Evolutionary conservation across 2,113 vertebrate genomes (phyloP).

Genomic region (Trogon surrucura): DNA sequence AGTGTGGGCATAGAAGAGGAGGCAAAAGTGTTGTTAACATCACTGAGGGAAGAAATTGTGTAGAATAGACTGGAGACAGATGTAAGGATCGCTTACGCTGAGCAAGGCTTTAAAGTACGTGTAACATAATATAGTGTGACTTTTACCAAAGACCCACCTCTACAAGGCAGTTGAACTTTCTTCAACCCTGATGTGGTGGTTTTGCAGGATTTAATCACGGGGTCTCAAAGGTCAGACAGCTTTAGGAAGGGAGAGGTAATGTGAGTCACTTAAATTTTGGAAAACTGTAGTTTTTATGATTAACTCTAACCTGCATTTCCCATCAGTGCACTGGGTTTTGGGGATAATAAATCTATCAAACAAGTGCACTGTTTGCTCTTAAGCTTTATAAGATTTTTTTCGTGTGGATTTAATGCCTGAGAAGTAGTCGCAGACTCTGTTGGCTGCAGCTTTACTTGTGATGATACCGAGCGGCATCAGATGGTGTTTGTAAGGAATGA

Average conservation of each 20-base stretch:
- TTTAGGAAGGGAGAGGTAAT: not conserved
- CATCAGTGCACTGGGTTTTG: not conserved
- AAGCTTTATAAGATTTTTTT: constrained; percentile 6
- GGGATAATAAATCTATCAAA: constrained; percentile 1
- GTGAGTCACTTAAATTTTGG: not conserved
- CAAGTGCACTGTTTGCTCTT: not conserved
- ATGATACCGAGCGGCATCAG: not conserved
- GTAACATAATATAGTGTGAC: not conserved
- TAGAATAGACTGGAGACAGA: not conserved
- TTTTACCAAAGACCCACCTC: not conserved
- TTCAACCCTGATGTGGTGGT: not conserved
- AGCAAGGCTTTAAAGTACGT: not conserved
- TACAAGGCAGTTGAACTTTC: not conserved
- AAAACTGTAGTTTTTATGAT: not conserved
- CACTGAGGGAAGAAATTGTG: not conserved
- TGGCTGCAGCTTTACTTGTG: not conserved
- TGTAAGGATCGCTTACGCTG: not conserved
- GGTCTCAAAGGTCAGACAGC: not conserved
- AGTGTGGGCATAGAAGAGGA: not conserved
- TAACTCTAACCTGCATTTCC: not conserved
- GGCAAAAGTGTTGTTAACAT: not conserved
- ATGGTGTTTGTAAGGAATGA: not conserved
- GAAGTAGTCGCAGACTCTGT: not conserved
- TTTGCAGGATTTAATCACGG: not conserved
- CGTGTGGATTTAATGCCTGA: not conserved